Evolutionary conservation across 2,888 invertebrate genomes (phyloP), one percentile per base, ranked within the genome.

Genomic region (Ochropleura leucogaster): DNA sequence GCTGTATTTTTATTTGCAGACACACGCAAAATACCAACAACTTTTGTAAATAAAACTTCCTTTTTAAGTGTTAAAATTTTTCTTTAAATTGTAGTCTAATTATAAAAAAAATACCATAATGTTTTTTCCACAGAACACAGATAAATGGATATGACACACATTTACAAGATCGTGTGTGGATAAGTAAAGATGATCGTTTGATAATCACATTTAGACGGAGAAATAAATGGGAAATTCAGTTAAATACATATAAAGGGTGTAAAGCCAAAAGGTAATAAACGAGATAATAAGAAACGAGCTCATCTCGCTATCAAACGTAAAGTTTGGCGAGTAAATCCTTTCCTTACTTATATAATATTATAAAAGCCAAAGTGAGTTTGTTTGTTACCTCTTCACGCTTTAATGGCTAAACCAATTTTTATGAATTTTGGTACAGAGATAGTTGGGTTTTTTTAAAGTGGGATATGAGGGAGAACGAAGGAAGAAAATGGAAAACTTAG

Each of bases 131-230:
- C 20, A 62, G 42, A 49, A 64, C 44, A 67, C 49, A 49, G 40
- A 73, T 66, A 62, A 77, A 71, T 72, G 16, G 3, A 67, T 64
- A 55, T 71, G 74, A 77, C 74, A 66, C 57, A 40, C 63, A 42
- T 76, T 79, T 64, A 74, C 72, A 72, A 74, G 78, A 82, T 83
- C 18, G 53, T 55, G 64, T 53, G n/a, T 9, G 4, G 57, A 69
- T 69, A 74, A 72, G 14, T 63, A 20, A 70, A 64, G 40, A 57
- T 64, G 82, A 80, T 85, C 42, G 68, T 70, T 73, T 68, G 83
- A 80, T 85, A 80, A 78, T 77, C 76, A 78, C 57, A 69, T 73
- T 9, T 80, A 55, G 59, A 65, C 51, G 67, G 64, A 49, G 63
- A 76, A 65, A 74, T 75, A 65, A 68, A 66, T 53, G 57, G 10